Evolutionary conservation across 2,888 invertebrate genomes (phyloP).

Genomic region (Pomacea canaliculata): DNA sequence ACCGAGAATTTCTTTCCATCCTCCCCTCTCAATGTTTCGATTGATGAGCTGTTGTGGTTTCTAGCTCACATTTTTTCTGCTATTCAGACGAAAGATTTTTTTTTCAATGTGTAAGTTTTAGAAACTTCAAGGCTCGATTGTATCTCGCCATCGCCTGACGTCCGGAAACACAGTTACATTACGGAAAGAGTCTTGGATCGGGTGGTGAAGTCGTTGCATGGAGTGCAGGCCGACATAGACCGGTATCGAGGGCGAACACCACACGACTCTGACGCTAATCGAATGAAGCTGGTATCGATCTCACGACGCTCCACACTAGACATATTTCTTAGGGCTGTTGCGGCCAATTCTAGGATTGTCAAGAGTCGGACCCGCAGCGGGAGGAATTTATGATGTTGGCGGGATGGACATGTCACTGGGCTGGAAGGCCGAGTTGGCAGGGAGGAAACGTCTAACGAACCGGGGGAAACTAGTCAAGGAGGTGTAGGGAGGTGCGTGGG

Average conservation of each 20-base stretch:
- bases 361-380: neutral
- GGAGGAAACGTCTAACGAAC: neutral
- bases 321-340: neutral
- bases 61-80: no score
- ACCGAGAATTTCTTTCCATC: no score
- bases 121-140: no score
- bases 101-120: no score
- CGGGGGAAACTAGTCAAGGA: neutral
- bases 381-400: neutral
- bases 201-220: neutral
- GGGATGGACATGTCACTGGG: neutral
- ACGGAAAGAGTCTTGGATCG: no score
- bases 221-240: neutral
- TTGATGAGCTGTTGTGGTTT: no score
- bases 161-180: no score
- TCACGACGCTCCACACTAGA: neutral
- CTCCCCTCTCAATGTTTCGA: no score
- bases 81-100: no score
- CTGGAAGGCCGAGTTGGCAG: neutral
- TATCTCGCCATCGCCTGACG: no score
- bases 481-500: neutral
- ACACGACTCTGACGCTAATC: constrained; percentile 6
- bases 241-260: constrained; percentile 2
- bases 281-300: constrained; percentile 16
- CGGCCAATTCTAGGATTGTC: constrained; percentile 6